Evolutionary conservation across 2,888 invertebrate genomes (phyloP).

Genomic region (Peribatodes rhomboidaria): DNA sequence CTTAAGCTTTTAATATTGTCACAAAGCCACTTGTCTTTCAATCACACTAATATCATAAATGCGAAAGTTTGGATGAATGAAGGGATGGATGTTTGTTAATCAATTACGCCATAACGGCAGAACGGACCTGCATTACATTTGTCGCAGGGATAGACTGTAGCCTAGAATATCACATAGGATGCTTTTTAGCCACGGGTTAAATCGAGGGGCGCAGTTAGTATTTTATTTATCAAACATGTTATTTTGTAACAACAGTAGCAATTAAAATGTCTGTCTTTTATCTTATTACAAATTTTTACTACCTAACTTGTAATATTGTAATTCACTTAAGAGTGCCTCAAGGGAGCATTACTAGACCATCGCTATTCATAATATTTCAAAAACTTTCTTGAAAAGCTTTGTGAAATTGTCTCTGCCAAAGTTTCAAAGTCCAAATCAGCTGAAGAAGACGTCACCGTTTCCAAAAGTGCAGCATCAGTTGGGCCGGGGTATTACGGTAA

Average conservation of each 20-base stretch:
- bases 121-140: no score
- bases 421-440: slow-evolving; percentile 47
- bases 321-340: neutral
- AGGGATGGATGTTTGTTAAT: no score
- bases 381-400: neutral
- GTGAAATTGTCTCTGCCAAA: slow-evolving; percentile 20
- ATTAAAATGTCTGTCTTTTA: neutral
- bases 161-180: no score
- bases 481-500: slow-evolving; percentile 71
- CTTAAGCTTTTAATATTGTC: neutral
- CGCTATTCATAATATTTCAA: neutral
- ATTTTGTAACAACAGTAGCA: neutral
- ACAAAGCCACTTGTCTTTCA: neutral
- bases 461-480: slow-evolving; percentile 83
- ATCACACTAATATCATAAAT: no score
- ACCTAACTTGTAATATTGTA: no score
- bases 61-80: no score
- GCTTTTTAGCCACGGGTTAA: no score
- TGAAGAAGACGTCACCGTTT: slow-evolving; percentile 52
- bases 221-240: neutral
- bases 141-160: no score
- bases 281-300: neutral
- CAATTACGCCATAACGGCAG: no score
- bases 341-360: neutral
- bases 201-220: no score